These are phyloP conservation scores for Perizoma affinitatum DNA, from an alignment of 2,888 invertebrate species.

Conservation along the genomic window DNA sequence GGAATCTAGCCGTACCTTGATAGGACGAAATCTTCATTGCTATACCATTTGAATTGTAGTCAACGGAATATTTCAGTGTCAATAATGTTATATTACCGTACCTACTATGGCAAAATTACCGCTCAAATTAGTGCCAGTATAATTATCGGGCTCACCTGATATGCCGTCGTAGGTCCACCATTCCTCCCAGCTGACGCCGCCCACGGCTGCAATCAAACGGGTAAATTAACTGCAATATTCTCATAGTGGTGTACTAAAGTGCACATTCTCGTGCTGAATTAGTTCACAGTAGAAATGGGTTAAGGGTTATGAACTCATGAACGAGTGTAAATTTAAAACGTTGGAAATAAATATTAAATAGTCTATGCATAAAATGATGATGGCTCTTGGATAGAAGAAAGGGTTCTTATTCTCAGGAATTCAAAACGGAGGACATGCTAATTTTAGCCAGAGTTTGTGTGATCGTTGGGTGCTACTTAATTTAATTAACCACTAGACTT, in stretches of 20 bases:
- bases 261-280: slow-evolving; percentile 16
- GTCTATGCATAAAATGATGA: too few species aligned
- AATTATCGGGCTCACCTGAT: slow-evolving; percentile 87
- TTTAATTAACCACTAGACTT: slow-evolving; percentile 20
- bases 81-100: too few species aligned
- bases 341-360: too few species aligned
- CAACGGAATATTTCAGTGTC: too few species aligned
- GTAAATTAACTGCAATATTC: slow-evolving; percentile 72
- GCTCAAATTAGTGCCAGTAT: slow-evolving; percentile 22
- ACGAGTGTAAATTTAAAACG: too few species aligned
- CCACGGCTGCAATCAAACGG: slow-evolving; percentile 87
- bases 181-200: slow-evolving; percentile 95
- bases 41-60: too few species aligned
- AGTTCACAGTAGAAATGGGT: slow-evolving; percentile 13
- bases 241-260: slow-evolving; percentile 51
- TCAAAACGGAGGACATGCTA: slow-evolving; percentile 12
- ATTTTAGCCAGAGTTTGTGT: slow-evolving; percentile 15
- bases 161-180: slow-evolving; percentile 99
- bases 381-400: too few species aligned
- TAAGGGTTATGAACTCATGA: slow-evolving; percentile 5
- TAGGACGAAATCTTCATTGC: too few species aligned
- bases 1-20: too few species aligned
- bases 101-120: slow-evolving; percentile 1
- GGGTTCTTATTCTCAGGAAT: background rate
- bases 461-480: slow-evolving; percentile 26